Evolutionary conservation across 2,888 invertebrate genomes (phyloP).

Genomic region (Trimorus sp.): DNA sequence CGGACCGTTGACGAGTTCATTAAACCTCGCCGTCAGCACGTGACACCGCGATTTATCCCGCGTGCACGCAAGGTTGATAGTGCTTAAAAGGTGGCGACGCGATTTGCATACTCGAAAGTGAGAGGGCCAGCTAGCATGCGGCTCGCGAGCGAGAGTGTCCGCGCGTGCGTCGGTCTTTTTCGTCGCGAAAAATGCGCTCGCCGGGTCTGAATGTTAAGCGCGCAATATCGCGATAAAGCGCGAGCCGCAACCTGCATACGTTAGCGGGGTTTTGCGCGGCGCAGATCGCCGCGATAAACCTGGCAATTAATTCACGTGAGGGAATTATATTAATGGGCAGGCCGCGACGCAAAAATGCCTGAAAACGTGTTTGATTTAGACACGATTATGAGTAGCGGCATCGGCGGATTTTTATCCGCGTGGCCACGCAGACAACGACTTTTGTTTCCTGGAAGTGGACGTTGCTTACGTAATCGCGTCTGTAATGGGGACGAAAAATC

Average conservation of each 20-base stretch:
- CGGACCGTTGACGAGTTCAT: conserved; percentile 47
- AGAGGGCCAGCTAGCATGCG: conserved; percentile 74
- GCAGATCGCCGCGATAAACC: conserved; percentile 52
- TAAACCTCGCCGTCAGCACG: conserved; percentile 44
- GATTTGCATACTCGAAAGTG: conserved; percentile 77
- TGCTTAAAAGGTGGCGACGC: conserved; percentile 68
- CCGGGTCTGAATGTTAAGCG: conserved; percentile 42
- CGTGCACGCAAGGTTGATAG: conserved; percentile 59
- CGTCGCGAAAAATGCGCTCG: conserved; percentile 26
- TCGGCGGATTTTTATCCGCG: neutral
- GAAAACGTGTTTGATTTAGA: conserved; percentile 42
- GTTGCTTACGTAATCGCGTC: too few species aligned
- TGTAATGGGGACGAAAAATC: neutral
- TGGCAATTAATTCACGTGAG: conserved; percentile 55
- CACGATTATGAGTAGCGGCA: conserved; percentile 50
- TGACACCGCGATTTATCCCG: conserved; percentile 55
- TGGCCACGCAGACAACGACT: neutral
- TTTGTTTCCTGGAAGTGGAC: conserved; percentile 3
- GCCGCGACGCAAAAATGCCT: conserved; percentile 13
- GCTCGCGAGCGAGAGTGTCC: conserved; percentile 74
- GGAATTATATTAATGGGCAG: conserved; percentile 52
- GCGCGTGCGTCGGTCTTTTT: neutral
- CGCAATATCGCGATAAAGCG: conserved; percentile 48
- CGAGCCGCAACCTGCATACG: conserved; percentile 37
- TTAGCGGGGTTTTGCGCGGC: conserved; percentile 32